Evolutionary conservation across 2,888 invertebrate species (phyloP).

Genomic region (Hydrotaea cyrtoneurina): DNA sequence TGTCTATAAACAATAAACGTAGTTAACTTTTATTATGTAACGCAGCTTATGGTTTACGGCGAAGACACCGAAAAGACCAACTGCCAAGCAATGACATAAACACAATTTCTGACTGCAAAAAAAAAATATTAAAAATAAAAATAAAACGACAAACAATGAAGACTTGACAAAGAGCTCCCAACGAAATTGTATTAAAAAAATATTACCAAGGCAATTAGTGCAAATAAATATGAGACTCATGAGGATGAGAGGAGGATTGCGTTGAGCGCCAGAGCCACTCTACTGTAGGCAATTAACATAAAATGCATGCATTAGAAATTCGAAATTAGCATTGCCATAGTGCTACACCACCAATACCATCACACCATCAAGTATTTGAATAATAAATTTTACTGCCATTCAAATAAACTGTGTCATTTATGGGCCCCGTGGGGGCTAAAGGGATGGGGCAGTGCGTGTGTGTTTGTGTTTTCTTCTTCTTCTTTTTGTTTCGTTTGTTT

Average conservation of each 20-base stretch:
- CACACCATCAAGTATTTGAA: not conserved
- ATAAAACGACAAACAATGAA: not conserved
- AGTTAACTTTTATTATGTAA: slow-evolving; percentile 14
- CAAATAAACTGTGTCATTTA: not conserved
- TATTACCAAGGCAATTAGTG: slow-evolving; percentile 44
- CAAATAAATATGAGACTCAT: slow-evolving; percentile 38
- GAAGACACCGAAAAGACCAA: slow-evolving; percentile 5
- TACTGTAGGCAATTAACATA: slow-evolving; percentile 27
- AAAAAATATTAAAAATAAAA: not conserved
- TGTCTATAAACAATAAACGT: not conserved
- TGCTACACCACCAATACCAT: not conserved
- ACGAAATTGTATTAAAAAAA: slow-evolving; percentile 5
- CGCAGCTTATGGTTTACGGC: not conserved
- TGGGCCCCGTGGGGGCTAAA: not conserved
- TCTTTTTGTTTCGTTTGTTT: not conserved
- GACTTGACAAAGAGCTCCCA: not conserved
- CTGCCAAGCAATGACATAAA: not conserved
- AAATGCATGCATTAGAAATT: slow-evolving; percentile 15
- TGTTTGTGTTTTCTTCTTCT: too few species aligned
- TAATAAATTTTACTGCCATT: not conserved
- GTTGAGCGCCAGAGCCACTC: not conserved
- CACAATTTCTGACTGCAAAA: not conserved
- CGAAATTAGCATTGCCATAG: not conserved
- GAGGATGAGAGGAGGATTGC: not conserved
- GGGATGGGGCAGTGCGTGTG: not conserved